A percentile compares a stretch with the other conserved stretches of the same genome.
Conservation (phyloP, 2,888 invertebrate genomes). For the Scaptomyza caliginosa region DNA sequence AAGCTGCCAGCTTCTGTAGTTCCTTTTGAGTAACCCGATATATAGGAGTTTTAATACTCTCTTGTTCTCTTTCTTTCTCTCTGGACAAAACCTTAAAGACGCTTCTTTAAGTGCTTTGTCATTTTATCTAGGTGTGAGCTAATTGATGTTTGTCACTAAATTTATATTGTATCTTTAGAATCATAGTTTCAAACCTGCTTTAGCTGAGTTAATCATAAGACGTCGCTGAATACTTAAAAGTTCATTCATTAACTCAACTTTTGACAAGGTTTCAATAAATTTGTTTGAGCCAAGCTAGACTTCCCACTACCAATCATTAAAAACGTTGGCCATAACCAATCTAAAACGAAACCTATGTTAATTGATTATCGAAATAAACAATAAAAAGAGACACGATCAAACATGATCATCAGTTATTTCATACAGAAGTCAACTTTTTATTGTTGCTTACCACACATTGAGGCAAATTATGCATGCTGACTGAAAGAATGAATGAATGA, state of each 20-base stretch:
- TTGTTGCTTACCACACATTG: slow-evolving; percentile 19
- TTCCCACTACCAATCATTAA: slow-evolving; percentile 13
- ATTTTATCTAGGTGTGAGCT: slow-evolving; percentile 19
- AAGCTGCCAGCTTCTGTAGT: neutral
- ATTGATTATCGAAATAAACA: slow-evolving; percentile 55
- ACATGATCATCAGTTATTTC: slow-evolving; percentile 24
- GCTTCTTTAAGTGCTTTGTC: slow-evolving; percentile 26
- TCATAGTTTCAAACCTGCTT: neutral
- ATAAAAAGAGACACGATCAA: slow-evolving; percentile 24
- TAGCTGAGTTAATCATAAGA: neutral
- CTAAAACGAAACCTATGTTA: slow-evolving; percentile 54
- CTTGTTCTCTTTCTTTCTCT: too few species aligned
- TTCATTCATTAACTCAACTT: slow-evolving; percentile 12
- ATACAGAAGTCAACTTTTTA: slow-evolving; percentile 25
- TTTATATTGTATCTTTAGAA: too few species aligned
- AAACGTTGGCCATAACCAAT: slow-evolving; percentile 43
- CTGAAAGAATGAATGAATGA: slow-evolving; percentile 27
- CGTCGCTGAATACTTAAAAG: neutral
- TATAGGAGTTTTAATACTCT: too few species aligned
- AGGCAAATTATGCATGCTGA: slow-evolving; percentile 66
- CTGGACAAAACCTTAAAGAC: too few species aligned
- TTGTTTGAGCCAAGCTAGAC: neutral
- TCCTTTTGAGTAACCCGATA: slow-evolving; percentile 48
- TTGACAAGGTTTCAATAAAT: slow-evolving; percentile 11
- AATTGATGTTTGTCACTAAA: slow-evolving; percentile 25